Conservation (phyloP, 2,888 invertebrate species). For the Zaprionus obscuricornis region DNA sequence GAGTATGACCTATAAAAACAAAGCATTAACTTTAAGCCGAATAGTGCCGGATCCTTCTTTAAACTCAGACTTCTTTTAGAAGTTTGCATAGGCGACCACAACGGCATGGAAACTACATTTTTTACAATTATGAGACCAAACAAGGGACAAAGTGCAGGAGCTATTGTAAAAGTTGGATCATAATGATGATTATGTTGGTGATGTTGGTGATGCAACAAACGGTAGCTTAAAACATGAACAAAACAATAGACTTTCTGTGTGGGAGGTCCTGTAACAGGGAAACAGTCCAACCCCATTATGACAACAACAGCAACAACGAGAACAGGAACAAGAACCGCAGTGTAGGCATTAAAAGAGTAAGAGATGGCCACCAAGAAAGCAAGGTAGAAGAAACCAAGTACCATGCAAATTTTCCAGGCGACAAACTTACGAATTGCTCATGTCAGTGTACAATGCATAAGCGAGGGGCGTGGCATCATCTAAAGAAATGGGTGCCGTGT, state of each 20-base stretch:
- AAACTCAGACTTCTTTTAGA: no score
- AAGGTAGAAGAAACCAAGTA: no score
- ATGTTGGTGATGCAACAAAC: conserved; percentile 47
- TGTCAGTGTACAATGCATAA: conserved; percentile 51
- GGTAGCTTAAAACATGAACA: conserved; percentile 72
- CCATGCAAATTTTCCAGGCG: conserved; percentile 78
- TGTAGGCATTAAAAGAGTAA: not conserved
- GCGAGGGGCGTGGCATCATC: conserved; percentile 29
- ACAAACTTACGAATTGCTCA: conserved; percentile 82
- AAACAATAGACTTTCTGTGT: conserved; percentile 66
- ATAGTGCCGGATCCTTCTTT: no score
- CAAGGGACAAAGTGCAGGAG: conserved; percentile 30
- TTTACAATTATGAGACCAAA: conserved; percentile 78
- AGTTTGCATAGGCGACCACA: conserved; percentile 68
- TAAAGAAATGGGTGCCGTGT: conserved; percentile 65
- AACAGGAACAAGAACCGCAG: conserved; percentile 33
- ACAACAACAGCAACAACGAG: conserved; percentile 63
- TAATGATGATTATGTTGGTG: conserved; percentile 1
- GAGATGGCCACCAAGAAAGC: conserved; percentile 62
- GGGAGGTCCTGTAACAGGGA: conserved; percentile 71
- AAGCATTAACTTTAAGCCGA: no score
- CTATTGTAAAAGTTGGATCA: not conserved
- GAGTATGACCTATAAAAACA: no score
- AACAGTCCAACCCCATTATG: conserved; percentile 56
- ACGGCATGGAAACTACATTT: conserved; percentile 81